Percentiles rank a stretch among this genome's conserved stretches.
Conservation (phyloP, 2,113 vertebrate species). For the Periophthalmodon schlosseri region DNA sequence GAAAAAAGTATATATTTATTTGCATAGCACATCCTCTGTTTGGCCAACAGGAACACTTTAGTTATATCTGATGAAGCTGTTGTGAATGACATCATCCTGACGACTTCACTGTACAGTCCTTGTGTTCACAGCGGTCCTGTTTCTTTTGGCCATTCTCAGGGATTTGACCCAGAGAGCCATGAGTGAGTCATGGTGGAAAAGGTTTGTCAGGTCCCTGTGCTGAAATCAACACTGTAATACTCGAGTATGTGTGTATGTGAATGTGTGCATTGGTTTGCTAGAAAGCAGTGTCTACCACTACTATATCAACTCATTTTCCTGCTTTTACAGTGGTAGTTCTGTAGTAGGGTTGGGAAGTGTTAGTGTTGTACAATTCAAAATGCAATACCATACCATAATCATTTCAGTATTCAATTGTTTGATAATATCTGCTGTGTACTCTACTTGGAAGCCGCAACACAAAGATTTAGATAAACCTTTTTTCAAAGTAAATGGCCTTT, state of each 20-base stretch:
- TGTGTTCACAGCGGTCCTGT: slow-evolving; percentile 21
- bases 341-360: too few relatives aligned
- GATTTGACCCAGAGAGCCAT: slow-evolving; percentile 21
- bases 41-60: not conserved
- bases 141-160: slow-evolving; percentile 35
- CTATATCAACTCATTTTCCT: too few relatives aligned
- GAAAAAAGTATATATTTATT: not conserved
- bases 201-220: slow-evolving; percentile 56
- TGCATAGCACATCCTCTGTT: not conserved
- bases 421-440: too few relatives aligned
- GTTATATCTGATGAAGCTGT: not conserved
- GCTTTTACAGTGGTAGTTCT: too few relatives aligned
- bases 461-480: too few relatives aligned
- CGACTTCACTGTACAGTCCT: slow-evolving; percentile 7
- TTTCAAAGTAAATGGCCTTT: too few relatives aligned
- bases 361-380: too few relatives aligned
- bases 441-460: too few relatives aligned
- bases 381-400: too few relatives aligned
- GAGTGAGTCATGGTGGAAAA: slow-evolving; percentile 70
- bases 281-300: too few relatives aligned
- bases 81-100: slow-evolving; percentile 24
- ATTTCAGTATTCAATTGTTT: too few relatives aligned
- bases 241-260: not conserved
- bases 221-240: slow-evolving; percentile 40
- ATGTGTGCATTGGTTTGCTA: not conserved